Base-by-base conservation (phyloP, 64 coral and sea anemone genomes). In the Trachythela sp. region DNA sequence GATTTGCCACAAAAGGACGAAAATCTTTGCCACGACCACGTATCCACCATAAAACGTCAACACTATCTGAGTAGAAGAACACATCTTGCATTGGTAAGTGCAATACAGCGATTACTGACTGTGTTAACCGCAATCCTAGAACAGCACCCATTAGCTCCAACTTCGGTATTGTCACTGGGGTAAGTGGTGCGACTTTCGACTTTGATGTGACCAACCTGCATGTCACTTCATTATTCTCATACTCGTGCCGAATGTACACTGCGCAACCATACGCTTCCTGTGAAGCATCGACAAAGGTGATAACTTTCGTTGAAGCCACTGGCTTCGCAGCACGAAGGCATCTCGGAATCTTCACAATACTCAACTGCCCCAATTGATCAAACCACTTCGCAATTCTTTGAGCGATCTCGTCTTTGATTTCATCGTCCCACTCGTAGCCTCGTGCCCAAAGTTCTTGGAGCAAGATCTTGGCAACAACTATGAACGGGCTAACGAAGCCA, bases 261-360 rank as follows among this genome's bases (percentile, higher is more conserved):
- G 26, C 88, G 11, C 52, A 86, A 38, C 87, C 92, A 88, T 85
- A 89, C 8, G 92, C 92, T 56, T 70, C 77, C 35, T 89, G 34
- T 39, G 91, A 88, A 72, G 91, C 86, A 85, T 92, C 91, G 13
- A 92, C 87, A 37, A 92, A 92, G 22, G 91, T 85, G 39, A 89
- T 86, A n/a, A n/a, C n/a, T n/a, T n/a, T 30, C 39, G 70, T 87
- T 17, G 84, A 75, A 33, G 22, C 77, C 41, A 83, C 60, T 22
- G 54, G 36, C 43, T 33, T 36, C 40, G 37, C 18, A 35, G 27
- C 50, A 35, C 86, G 40, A 39, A 88, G 64, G 11, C 86, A 85
- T 3, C 86, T 48, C 18, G 86, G 86, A 70, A 89, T 70, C 75
- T 35, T 92, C 14, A 92, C 86, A 0, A 84, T 24, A 4, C 36